These are phyloP conservation scores for Phaenicophaeus curvirostris DNA, from an alignment of 2,797 vertebrate genomes.

Conservation along the genomic window DNA sequence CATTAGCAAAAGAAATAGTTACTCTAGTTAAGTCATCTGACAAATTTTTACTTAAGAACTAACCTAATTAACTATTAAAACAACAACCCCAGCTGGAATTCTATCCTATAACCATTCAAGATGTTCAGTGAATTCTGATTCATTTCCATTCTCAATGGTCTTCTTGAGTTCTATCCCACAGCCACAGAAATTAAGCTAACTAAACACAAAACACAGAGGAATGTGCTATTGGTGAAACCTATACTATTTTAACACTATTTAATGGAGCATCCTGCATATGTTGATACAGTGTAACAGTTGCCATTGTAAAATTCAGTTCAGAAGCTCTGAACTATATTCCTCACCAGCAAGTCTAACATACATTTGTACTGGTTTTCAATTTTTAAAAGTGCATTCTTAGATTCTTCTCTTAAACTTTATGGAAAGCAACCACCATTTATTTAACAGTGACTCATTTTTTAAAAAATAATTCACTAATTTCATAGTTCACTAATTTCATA, in stretches of 20 bases:
- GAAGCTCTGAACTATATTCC: neutral
- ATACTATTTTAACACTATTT: neutral
- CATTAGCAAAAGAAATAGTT: neutral
- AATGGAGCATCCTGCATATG: neutral
- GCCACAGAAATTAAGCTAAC: accelerated
- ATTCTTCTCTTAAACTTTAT: neutral
- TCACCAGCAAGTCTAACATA: neutral
- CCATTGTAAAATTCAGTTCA: neutral
- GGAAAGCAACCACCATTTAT: neutral
- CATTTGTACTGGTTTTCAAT: neutral
- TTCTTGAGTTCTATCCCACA: neutral
- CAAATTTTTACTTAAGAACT: neutral
- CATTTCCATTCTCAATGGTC: neutral
- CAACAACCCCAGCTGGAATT: neutral
- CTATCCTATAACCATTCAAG: neutral
- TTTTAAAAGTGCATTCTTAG: neutral
- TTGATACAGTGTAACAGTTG: neutral
- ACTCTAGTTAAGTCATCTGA: neutral
- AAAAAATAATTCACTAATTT: neutral
- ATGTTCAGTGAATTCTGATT: neutral
- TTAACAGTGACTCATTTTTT: neutral
- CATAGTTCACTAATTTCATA: neutral
- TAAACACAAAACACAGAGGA: neutral
- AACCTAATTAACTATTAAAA: neutral
- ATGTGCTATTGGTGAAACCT: neutral